Conservation (phyloP, 2,888 invertebrate genomes). For the Drosophila kanekoi region DNA sequence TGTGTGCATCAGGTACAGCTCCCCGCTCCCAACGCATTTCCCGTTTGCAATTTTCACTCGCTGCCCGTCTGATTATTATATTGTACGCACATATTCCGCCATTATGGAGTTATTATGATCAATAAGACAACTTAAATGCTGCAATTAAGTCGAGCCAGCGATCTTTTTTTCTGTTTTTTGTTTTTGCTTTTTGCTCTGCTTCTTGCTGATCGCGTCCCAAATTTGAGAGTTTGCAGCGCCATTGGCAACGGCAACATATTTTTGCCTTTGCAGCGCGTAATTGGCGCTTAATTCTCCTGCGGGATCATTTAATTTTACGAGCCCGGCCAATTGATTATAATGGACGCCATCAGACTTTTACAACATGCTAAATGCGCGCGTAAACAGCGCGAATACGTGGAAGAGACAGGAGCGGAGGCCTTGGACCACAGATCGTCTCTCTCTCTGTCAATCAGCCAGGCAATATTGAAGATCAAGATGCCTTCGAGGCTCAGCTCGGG, state of each 20-base stretch:
- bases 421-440: slow-evolving; percentile 46
- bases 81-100: slow-evolving; percentile 85
- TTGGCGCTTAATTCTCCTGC: slow-evolving; percentile 85
- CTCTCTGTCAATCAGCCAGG: slow-evolving; percentile 67
- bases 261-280: slow-evolving; percentile 75
- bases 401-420: slow-evolving; percentile 19
- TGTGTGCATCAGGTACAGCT: background rate
- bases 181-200: slow-evolving; percentile 25
- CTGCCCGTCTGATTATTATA: slow-evolving; percentile 76
- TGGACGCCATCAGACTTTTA: slow-evolving; percentile 84
- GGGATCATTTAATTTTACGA: slow-evolving; percentile 85
- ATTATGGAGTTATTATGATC: slow-evolving; percentile 85
- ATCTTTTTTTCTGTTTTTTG: slow-evolving; percentile 24
- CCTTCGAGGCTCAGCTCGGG: slow-evolving; percentile 25
- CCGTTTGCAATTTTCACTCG: slow-evolving; percentile 79
- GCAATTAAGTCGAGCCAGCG: slow-evolving; percentile 83
- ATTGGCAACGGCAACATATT: slow-evolving; percentile 54
- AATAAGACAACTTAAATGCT: slow-evolving; percentile 85
- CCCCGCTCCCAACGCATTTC: slow-evolving; percentile 49
- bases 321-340: slow-evolving; percentile 85
- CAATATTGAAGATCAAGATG: slow-evolving; percentile 63
- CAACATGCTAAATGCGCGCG: slow-evolving; percentile 84
- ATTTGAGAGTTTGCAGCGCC: slow-evolving; percentile 73
- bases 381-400: slow-evolving; percentile 64
- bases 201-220: slow-evolving; percentile 65